Conservation (phyloP, 1,140 invertebrate genomes). For the Sminthurinus signatus region DNA sequence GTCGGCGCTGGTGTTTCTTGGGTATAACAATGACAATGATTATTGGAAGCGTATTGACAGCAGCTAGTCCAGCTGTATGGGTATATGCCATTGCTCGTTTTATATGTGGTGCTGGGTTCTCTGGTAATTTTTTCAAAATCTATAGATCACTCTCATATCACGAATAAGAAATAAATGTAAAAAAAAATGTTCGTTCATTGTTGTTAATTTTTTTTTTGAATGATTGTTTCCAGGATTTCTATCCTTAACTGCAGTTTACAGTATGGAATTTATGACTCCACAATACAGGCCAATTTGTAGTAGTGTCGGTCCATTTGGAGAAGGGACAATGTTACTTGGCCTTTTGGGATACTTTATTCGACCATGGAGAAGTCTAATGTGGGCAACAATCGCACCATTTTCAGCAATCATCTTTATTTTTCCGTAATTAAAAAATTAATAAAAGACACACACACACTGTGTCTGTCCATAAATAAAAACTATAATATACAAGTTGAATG, state of each 20-base stretch:
- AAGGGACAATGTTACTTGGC: constrained; percentile 32
- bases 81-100: constrained; percentile 15
- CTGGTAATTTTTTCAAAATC: constrained; percentile 10
- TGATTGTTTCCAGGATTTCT: constrained; percentile 22
- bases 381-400: constrained; percentile 22
- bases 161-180: not conserved
- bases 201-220: not conserved
- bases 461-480: not conserved
- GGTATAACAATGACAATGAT: constrained; percentile 7
- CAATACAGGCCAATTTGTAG: constrained; percentile 30
- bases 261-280: constrained; percentile 38
- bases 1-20: not conserved
- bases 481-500: not conserved
- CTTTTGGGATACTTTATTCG: constrained; percentile 30
- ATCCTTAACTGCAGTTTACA: constrained; percentile 28
- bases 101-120: constrained; percentile 10
- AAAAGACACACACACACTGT: not conserved
- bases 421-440: constrained; percentile 18
- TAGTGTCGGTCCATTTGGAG: constrained; percentile 32
- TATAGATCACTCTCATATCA: not conserved
- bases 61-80: not conserved
- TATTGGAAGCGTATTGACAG: not conserved
- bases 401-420: constrained; percentile 19
- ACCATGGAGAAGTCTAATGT: constrained; percentile 31
- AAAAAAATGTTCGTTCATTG: not conserved